These are phyloP conservation scores for Sipha flava DNA, from an alignment of 1,140 invertebrate genomes.

Conservation along the genomic window DNA sequence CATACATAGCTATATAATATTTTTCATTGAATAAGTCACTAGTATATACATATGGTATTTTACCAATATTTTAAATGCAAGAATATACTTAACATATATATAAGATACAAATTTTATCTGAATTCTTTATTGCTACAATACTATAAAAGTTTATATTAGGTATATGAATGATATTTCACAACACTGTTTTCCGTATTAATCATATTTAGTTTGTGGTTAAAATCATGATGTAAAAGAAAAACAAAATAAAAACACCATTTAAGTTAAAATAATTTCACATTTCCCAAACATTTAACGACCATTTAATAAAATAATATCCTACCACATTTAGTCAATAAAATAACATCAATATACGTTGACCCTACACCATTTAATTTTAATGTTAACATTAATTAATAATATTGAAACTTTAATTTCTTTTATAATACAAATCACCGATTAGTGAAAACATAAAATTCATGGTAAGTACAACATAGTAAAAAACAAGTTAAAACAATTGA, in stretches of 20 bases:
- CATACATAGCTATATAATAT: too few species aligned
- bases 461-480: background rate
- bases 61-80: too few species aligned
- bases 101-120: background rate
- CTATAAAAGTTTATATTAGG: background rate
- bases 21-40: too few species aligned
- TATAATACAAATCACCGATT: background rate
- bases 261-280: background rate
- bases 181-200: slow-evolving; percentile 12
- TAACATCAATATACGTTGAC: background rate
- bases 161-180: slow-evolving; percentile 13
- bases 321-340: background rate
- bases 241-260: background rate
- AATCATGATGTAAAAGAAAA: background rate
- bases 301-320: background rate
- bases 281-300: background rate
- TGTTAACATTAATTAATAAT: background rate
- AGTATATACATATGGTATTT: too few species aligned
- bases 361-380: slow-evolving; percentile 20
- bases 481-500: background rate
- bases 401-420: background rate
- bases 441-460: background rate
- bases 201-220: background rate
- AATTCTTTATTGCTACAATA: background rate
- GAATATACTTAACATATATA: too few species aligned